phyloP scores from a whole-genome alignment of 2,888 invertebrate species.

The Therioaphis trifolii region DNA sequence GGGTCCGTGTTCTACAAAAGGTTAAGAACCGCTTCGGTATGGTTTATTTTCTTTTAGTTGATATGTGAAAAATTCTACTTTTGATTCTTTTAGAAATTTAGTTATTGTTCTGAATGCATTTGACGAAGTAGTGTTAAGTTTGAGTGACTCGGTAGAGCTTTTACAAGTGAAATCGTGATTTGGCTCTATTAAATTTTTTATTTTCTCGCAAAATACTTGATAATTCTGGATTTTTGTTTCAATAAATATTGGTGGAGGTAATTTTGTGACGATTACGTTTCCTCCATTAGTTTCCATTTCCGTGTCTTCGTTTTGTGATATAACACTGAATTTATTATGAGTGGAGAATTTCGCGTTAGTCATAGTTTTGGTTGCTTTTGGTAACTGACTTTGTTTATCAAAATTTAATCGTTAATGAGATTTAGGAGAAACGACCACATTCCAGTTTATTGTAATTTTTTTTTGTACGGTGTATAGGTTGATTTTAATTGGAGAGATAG shows the following conservation, averaged over 20 bases:
- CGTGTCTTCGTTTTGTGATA: conserved; percentile 2
- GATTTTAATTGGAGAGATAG: background rate
- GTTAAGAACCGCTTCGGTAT: too few relatives aligned
- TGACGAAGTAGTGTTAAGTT: too few relatives aligned
- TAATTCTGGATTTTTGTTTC: too few relatives aligned
- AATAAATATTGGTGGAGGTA: background rate
- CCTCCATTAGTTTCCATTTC: background rate
- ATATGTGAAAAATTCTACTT: too few relatives aligned
- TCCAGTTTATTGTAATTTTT: background rate
- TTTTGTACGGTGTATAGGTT: background rate
- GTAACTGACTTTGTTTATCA: background rate
- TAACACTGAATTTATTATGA: background rate
- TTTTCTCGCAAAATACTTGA: too few relatives aligned
- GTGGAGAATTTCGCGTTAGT: background rate
- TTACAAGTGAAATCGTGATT: background rate
- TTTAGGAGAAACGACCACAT: background rate
- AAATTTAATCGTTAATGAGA: background rate
- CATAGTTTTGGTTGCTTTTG: too few relatives aligned
- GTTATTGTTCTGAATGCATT: too few relatives aligned
- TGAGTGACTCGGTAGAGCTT: too few relatives aligned
- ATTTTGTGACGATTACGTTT: background rate
- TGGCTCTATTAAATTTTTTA: background rate
- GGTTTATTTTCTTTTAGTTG: too few relatives aligned
- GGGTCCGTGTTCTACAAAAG: too few relatives aligned
- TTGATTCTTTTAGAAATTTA: too few relatives aligned